Evolutionary conservation across 2,113 vertebrate genomes (phyloP), one percentile per base, ranked within the genome.

Genomic region (Ictidomys tridecemlineatus): DNA sequence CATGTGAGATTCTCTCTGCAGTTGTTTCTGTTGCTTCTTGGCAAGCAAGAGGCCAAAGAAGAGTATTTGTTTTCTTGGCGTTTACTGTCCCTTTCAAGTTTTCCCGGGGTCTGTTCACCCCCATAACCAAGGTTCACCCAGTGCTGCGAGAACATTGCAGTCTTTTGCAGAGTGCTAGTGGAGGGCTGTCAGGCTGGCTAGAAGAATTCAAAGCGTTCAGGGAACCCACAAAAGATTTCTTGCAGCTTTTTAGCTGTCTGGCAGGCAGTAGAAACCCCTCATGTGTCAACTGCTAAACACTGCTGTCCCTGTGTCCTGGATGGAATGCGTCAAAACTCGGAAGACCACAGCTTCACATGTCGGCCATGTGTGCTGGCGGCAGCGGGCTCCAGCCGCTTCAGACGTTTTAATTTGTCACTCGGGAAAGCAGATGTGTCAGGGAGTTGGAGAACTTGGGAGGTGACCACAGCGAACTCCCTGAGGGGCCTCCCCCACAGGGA

Each of bases 381-480:
- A 98, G 98, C 1, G 0, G 42, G 93, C 96, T 98, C 89, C 61
- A 34, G 94, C 92, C 73, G 65, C 86, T 72, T 92, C 93, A 96
- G 96, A 95, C 96, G 10, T 95, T 98, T 97, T 94, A 94, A 97
- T 96, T 98, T 97, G 94, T 96, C 95, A 94, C 95, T 98, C 94
- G n/a, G 73, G 87, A 98, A 98, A 97, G 93, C 98, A 97, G 98
- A 98, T 97, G 97, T 96, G 97, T 93, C 89, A 61, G 97, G 94
- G 93, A 95, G 97, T 95, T 93, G 94, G 96, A 89, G 97, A 95
- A 83, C 93, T 39, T 85, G 86, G 93, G 93, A 97, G 95, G 92
- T 91, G 93, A 93, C 77, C 98, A 97, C 85, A 80, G 91, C 92
- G n/a, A 90, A 3, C 53, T 96, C 97, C 96, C 95, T 2, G 70